These are phyloP conservation scores for Nothocercus nigrocapillus DNA, from an alignment of 2,113 vertebrate genomes.

Conservation along the genomic window DNA sequence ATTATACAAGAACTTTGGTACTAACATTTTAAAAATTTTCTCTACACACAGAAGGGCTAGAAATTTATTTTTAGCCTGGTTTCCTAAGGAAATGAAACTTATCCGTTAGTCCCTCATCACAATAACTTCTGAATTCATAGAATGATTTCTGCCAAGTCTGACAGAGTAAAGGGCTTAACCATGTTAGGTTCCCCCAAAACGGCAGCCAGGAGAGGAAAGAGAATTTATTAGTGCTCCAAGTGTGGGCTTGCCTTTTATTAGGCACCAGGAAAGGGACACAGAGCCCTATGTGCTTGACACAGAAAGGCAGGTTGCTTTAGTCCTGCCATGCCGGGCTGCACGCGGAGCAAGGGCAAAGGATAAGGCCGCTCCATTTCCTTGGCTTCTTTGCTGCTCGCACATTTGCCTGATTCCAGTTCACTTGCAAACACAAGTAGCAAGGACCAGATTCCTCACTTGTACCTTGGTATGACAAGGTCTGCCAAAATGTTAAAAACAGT, in stretches of 20 bases:
- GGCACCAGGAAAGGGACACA: not conserved
- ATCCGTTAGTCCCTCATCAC: slow-evolving; percentile 48
- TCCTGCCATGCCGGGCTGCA: rapidly evolving
- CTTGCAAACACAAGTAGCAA: not conserved
- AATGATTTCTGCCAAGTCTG: slow-evolving; percentile 51
- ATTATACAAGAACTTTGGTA: not conserved
- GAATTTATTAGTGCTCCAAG: not conserved
- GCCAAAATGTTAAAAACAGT: not conserved
- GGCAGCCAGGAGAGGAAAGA: not conserved
- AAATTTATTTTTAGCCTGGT: slow-evolving; percentile 57
- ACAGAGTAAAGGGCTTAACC: not conserved
- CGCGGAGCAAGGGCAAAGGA: rapidly evolving
- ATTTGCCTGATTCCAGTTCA: not conserved
- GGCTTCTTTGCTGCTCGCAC: not conserved
- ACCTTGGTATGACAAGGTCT: not conserved
- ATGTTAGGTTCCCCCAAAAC: not conserved
- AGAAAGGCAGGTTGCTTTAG: not conserved
- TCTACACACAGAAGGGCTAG: slow-evolving; percentile 6
- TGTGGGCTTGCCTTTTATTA: not conserved
- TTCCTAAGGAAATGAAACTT: slow-evolving; percentile 74
- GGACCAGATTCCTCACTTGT: not conserved
- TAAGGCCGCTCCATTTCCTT: not conserved
- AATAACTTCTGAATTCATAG: slow-evolving; percentile 49
- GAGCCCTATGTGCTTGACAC: not conserved
- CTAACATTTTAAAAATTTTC: not conserved